Evolutionary conservation across 2,888 invertebrate genomes (phyloP), one percentile per base, ranked within the genome.

Genomic region (Torymus aiolomorphi): DNA sequence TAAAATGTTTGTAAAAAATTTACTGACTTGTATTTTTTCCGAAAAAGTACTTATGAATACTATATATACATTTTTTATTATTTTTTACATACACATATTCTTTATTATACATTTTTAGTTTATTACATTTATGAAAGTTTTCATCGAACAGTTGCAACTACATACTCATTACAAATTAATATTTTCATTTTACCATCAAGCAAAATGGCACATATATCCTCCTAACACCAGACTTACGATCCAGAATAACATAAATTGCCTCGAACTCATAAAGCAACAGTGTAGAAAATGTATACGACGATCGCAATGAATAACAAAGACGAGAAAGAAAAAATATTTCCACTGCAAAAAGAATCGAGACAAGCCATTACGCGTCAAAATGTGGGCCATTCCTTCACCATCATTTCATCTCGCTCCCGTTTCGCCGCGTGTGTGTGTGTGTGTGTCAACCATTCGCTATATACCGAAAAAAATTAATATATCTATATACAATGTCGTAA

Each of bases 341-440:
- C 18, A 61, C 57, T 31, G 14, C 20, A 57, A 61, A 57, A 57
- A 72, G 56, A 72, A 72, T 49, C 42, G 20, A 54, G 54, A 59
- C 65, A 57, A 63, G 74, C n/a, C 51, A 67, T 80, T 59, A 66
- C 52, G 66, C 66, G 71, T 71, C 79, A 72, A 76, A 72, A 57
- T 56, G 76, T 66, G 76, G 80, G 18, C 72, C 24, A 76, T 76
- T 73, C 10, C 73, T 63, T 77, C 69, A 31, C 62, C 72, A 18
- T 70, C 31, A 65, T 77, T 70, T 51, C 56, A 59, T 80, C 51
- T 80, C 62, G 61, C 61, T 63, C 57, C 56, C 62, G 49, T 70
- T 63, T 31, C 1, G 54, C 51, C 3, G 11, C 13, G 5, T 14
- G 31, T 8, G 42, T 42, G 42, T 42, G 14, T 8, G 5, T 18